These are phyloP conservation scores for Hyposoter dolosus DNA, from an alignment of 2,888 invertebrate species.

Conservation along the genomic window DNA sequence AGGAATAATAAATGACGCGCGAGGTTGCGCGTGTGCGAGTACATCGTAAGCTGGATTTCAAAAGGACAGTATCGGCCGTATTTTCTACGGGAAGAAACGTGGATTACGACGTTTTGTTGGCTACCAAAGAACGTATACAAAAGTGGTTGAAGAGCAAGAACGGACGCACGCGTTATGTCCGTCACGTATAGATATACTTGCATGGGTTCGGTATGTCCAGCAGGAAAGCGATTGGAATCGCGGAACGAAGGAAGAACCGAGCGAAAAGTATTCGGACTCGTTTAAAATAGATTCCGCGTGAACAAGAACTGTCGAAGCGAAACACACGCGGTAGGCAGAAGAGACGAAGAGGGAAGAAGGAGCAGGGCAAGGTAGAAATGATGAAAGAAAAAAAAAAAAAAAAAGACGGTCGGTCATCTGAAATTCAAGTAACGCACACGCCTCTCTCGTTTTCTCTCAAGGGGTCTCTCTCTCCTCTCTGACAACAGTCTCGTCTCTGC, in stretches of 20 bases:
- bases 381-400: conserved; percentile 16
- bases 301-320: conserved; percentile 67
- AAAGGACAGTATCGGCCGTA: conserved; percentile 5
- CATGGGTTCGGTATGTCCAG: conserved; percentile 14
- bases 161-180: conserved; percentile 62
- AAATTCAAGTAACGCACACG: conserved; percentile 73
- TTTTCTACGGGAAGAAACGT: not conserved
- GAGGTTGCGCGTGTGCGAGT: conserved; percentile 12
- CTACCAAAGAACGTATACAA: not conserved
- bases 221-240: conserved; percentile 64
- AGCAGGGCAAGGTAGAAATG: not conserved
- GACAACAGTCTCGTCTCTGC: conserved; percentile 53
- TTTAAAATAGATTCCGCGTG: conserved; percentile 73
- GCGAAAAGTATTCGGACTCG: conserved; percentile 71
- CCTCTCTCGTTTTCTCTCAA: conserved; percentile 67
- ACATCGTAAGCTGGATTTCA: not conserved
- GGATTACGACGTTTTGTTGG: conserved; percentile 31
- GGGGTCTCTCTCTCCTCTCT: conserved; percentile 58
- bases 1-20: conserved; percentile 60
- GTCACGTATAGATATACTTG: conserved; percentile 37
- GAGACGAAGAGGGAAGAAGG: conserved; percentile 8
- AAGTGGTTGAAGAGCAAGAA: conserved; percentile 30
- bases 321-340: conserved; percentile 15
- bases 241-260: conserved; percentile 66
- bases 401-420: conserved; percentile 67